Evolutionary conservation across 1,140 invertebrate genomes (phyloP).

Genomic region (Aethina tumida): DNA sequence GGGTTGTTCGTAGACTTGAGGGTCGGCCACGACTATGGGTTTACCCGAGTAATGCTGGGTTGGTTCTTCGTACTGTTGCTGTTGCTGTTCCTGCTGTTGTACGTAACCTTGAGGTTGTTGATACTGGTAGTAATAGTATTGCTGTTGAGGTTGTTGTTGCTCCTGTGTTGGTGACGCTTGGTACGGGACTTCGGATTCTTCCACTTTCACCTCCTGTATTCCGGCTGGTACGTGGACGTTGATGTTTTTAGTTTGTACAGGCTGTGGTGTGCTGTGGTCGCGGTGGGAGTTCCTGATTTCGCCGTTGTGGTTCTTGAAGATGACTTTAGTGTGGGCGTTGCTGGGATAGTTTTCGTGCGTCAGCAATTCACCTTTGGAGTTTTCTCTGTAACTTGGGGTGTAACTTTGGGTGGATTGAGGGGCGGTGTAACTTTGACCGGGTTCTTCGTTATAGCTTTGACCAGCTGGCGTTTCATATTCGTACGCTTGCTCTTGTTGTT

Average conservation of each 20-base stretch:
- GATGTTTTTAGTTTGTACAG: constrained; percentile 12
- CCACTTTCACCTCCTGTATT: constrained; percentile 13
- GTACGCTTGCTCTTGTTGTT: constrained; percentile 20
- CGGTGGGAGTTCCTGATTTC: neutral
- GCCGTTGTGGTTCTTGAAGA: constrained; percentile 10
- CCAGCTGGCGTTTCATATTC: constrained; percentile 20
- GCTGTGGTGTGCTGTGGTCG: neutral
- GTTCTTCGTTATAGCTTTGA: constrained; percentile 29
- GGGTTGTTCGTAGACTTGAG: too few species aligned
- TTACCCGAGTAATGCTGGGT: too few species aligned
- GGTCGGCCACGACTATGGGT: too few species aligned
- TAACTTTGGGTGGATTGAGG: too few species aligned
- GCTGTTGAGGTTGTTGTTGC: too few species aligned
- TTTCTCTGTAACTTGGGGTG: neutral
- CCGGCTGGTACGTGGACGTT: constrained; percentile 13
- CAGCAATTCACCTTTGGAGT: constrained; percentile 2
- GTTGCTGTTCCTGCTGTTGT: too few species aligned
- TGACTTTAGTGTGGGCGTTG: constrained; percentile 8
- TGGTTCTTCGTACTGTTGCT: too few species aligned
- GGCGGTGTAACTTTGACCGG: constrained; percentile 14
- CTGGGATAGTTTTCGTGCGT: constrained; percentile 13
- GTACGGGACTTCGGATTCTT: constrained; percentile 11
- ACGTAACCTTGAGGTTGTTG: too few species aligned
- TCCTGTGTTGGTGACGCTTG: too few species aligned
- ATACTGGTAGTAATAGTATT: too few species aligned